Percentiles rank a stretch among this genome's conserved stretches.
Evolutionary conservation across 2,888 invertebrate genomes (phyloP).

Genomic region (Oscheius myriophilus): DNA sequence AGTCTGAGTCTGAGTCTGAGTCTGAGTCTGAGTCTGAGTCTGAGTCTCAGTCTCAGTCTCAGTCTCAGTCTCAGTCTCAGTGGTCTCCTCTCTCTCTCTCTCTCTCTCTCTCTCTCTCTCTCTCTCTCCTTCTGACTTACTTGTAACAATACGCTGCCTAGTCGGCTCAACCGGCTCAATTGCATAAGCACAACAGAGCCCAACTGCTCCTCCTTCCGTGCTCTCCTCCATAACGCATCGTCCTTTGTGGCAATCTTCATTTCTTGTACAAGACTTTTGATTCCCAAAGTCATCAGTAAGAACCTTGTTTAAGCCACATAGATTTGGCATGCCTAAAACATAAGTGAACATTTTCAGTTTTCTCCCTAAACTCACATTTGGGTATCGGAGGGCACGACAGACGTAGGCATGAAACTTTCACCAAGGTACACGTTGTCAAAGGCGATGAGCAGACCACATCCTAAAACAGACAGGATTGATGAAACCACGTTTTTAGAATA

Average conservation of each 20-base stretch:
- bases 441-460: constrained; percentile 35
- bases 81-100: no score
- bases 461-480: constrained; percentile 21
- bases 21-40: no score
- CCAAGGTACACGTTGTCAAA: constrained; percentile 19
- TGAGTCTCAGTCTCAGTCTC: no score
- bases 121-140: not conserved
- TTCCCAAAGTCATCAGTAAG: constrained; percentile 24
- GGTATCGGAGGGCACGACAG: constrained; percentile 49
- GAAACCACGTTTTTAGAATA: no score
- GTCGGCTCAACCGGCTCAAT: not conserved
- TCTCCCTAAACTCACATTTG: constrained; percentile 13
- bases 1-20: no score
- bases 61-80: no score
- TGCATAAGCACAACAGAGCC: constrained; percentile 10
- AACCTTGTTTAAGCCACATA: constrained; percentile 20
- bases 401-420: constrained; percentile 32
- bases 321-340: constrained; percentile 21
- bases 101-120: no score
- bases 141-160: constrained; percentile 7
- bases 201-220: constrained; percentile 3
- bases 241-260: constrained; percentile 13
- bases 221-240: constrained; percentile 20
- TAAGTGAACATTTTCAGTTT: not conserved
- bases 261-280: constrained; percentile 10